Conservation (phyloP, 2,888 invertebrate genomes). For the Conistra vaccinii region DNA sequence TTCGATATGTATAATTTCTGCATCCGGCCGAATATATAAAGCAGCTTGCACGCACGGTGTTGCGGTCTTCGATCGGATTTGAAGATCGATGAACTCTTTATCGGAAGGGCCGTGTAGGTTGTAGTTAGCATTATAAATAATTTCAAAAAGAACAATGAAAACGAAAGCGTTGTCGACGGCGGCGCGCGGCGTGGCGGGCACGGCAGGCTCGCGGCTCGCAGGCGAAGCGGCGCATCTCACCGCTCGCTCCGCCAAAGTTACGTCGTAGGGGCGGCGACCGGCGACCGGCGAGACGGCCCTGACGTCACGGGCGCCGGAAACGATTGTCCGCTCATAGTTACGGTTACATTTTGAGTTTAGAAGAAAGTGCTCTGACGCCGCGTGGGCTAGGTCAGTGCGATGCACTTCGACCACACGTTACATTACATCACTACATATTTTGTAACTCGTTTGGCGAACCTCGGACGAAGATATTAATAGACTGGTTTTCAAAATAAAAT, state of each 20-base stretch:
- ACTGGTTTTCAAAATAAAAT: constrained; percentile 19
- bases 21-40: constrained; percentile 82
- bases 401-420: constrained; percentile 59
- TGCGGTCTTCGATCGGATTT: constrained; percentile 62
- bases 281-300: constrained; percentile 86
- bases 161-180: constrained; percentile 77
- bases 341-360: constrained; percentile 90
- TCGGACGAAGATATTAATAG: constrained; percentile 10
- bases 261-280: constrained; percentile 88
- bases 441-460: background rate
- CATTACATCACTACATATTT: constrained; percentile 28
- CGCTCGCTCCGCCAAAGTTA: constrained; percentile 81
- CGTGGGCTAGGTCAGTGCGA: constrained; percentile 87
- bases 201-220: constrained; percentile 56
- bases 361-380: constrained; percentile 85
- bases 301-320: constrained; percentile 91
- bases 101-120: constrained; percentile 59
- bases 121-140: constrained; percentile 70
- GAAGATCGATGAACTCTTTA: constrained; percentile 66
- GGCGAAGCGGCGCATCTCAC: constrained; percentile 65
- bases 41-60: constrained; percentile 70
- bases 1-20: constrained; percentile 87
- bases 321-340: constrained; percentile 89
- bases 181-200: constrained; percentile 15
- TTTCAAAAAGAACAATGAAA: constrained; percentile 82